Conservation (phyloP, 2,113 vertebrate species). For the Piprites chloris region DNA sequence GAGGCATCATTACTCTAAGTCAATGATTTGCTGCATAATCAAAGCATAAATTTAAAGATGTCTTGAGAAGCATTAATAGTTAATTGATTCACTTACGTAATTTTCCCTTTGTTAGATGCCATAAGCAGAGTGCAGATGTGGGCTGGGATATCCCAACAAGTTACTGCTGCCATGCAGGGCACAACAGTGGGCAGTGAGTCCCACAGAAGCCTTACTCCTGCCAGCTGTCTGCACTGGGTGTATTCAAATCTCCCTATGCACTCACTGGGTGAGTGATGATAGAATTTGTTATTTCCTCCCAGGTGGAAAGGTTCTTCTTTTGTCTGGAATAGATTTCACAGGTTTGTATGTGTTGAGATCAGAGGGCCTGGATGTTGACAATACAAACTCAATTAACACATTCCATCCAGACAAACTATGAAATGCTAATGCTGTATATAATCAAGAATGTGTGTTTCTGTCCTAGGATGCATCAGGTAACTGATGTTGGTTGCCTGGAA, state of each 20-base stretch:
- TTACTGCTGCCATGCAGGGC: fast-evolving
- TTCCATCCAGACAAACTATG: background rate
- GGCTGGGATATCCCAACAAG: background rate
- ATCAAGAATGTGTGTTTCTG: background rate
- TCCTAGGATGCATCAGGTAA: background rate
- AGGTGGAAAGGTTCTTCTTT: background rate
- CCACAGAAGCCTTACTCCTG: background rate
- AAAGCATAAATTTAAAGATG: background rate
- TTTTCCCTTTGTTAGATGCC: background rate
- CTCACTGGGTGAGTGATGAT: background rate
- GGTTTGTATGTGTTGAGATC: background rate
- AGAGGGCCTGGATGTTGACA: background rate
- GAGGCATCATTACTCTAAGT: background rate
- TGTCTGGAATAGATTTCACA: background rate
- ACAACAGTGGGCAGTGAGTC: background rate
- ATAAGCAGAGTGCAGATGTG: background rate
- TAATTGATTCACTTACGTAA: background rate
- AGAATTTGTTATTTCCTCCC: background rate
- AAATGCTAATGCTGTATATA: background rate
- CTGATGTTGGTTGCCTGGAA: background rate
- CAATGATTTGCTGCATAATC: background rate
- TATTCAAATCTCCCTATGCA: fast-evolving
- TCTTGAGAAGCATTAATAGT: background rate
- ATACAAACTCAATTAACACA: background rate
- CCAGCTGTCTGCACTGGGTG: fast-evolving